Evolutionary conservation across 2,888 invertebrate genomes (phyloP).

Genomic region (Lycophotia porphyrea): DNA sequence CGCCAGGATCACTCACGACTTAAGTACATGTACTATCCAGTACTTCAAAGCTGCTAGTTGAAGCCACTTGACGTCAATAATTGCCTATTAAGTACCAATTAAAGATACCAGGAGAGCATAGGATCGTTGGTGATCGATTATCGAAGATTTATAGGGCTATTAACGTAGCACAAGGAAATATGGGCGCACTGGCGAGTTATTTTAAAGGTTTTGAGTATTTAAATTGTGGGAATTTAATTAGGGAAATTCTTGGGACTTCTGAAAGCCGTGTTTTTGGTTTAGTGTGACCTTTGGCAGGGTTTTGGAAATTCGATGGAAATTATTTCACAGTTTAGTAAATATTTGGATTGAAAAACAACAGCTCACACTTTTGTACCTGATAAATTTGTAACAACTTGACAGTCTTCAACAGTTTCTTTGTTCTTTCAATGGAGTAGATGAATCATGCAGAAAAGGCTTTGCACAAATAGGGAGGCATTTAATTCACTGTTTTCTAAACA

Average conservation of each 20-base stretch:
- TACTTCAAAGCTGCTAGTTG: conserved; percentile 34
- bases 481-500: neutral
- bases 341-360: neutral
- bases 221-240: conserved; percentile 34
- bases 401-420: neutral
- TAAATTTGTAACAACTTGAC: neutral
- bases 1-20: conserved; percentile 43
- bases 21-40: conserved; percentile 45
- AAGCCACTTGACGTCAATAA: conserved; percentile 61
- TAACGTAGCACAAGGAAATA: conserved; percentile 54
- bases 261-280: conserved; percentile 3
- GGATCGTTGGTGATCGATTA: conserved; percentile 67
- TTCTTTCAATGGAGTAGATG: neutral
- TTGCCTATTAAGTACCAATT: conserved; percentile 73
- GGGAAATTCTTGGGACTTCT: conserved; percentile 34
- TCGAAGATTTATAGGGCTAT: conserved; percentile 66
- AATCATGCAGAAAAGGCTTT: neutral
- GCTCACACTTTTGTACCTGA: neutral
- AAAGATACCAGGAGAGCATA: conserved; percentile 72
- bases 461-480: too few species aligned
- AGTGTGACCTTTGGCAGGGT: neutral
- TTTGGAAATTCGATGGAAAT: neutral
- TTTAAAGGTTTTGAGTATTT: conserved; percentile 38
- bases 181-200: conserved; percentile 51
- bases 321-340: neutral